These are phyloP conservation scores for Chascanopsetta lugubris DNA, from an alignment of 2,113 vertebrate species.

Conservation along the genomic window DNA sequence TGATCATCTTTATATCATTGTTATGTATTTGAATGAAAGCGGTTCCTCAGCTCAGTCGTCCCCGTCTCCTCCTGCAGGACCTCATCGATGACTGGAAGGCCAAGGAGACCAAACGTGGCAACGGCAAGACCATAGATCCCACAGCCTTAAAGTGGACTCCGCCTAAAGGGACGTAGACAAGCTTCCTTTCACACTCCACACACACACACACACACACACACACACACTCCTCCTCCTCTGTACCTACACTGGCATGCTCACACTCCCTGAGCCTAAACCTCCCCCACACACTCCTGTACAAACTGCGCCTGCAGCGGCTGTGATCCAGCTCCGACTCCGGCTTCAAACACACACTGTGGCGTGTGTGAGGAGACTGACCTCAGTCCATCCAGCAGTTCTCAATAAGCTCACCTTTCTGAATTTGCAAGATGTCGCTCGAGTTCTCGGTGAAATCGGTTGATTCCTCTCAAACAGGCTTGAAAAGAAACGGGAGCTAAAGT, in stretches of 20 bases:
- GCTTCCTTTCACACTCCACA: constrained; percentile 22
- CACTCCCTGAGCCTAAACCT: constrained; percentile 24
- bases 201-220: constrained; percentile 12
- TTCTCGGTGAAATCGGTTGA: no score
- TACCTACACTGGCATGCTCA: constrained; percentile 51
- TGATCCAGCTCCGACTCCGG: constrained; percentile 16
- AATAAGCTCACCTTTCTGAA: no score
- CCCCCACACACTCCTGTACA: constrained; percentile 15
- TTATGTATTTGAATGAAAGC: no score
- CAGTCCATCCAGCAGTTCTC: no score
- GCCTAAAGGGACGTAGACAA: constrained; percentile 92
- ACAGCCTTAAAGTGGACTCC: constrained; percentile 97
- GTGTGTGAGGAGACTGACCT: neutral
- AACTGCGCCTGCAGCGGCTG: constrained; percentile 29
- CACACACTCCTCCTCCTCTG: constrained; percentile 9
- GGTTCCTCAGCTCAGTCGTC: neutral
- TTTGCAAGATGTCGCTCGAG: no score
- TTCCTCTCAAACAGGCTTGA: no score
- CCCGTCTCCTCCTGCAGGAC: constrained; percentile 80
- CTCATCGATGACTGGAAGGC: constrained; percentile 97
- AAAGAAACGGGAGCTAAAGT: no score
- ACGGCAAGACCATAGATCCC: constrained; percentile 93
- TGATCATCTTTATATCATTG: no score
- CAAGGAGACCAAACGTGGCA: constrained; percentile 94
- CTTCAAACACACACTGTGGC: constrained; percentile 43